These are phyloP conservation scores for Meta bourneti DNA, from an alignment of 2,888 invertebrate genomes.

Conservation along the genomic window DNA sequence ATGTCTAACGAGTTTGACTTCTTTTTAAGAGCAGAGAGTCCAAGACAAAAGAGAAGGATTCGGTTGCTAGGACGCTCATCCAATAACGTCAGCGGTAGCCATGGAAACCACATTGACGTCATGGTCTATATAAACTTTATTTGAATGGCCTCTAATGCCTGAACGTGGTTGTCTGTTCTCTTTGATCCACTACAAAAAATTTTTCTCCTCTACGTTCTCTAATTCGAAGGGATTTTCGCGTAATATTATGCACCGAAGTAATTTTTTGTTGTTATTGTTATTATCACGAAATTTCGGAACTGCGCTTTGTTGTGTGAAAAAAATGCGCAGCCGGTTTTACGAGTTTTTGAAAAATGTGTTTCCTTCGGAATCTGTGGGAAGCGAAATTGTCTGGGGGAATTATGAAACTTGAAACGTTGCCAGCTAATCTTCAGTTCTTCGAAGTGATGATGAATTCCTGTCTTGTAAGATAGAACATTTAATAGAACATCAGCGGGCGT, in stretches of 20 bases:
- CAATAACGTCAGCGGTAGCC: conserved; percentile 64
- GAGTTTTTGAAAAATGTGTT: neutral
- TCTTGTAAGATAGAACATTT: neutral
- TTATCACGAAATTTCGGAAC: neutral
- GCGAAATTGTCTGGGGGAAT: neutral
- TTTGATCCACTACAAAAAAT: conserved; percentile 12
- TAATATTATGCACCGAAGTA: neutral
- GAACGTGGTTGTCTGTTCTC: conserved; percentile 25
- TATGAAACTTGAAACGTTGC: neutral
- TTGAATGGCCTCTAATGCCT: conserved; percentile 63
- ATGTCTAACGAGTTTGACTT: conserved; percentile 55
- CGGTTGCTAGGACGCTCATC: conserved; percentile 61
- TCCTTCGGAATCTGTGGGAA: neutral
- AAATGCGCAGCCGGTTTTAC: neutral
- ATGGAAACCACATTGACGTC: conserved; percentile 70
- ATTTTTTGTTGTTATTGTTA: neutral
- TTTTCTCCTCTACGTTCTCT: neutral
- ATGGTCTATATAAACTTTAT: conserved; percentile 68
- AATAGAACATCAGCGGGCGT: too few species aligned
- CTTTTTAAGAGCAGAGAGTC: conserved; percentile 15
- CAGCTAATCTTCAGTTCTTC: neutral
- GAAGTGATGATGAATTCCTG: neutral
- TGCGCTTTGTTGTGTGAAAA: neutral
- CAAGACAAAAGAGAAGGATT: conserved; percentile 42
- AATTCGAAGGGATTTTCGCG: neutral